Evolutionary conservation across 2,888 invertebrate species (phyloP).

Genomic region (Latrodectus elegans): DNA sequence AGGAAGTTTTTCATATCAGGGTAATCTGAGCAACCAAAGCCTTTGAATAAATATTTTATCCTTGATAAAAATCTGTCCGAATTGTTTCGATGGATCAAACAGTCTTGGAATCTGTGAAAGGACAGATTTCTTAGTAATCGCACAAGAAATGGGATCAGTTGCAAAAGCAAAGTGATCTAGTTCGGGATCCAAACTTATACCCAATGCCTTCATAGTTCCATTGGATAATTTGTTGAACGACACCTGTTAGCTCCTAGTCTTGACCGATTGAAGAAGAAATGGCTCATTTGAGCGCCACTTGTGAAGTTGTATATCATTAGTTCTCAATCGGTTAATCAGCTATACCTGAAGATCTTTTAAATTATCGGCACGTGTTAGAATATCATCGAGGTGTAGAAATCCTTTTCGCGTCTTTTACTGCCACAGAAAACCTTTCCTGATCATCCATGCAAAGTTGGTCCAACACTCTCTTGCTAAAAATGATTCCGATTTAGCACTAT

Average conservation of each 20-base stretch:
- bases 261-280: background rate
- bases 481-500: background rate
- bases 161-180: background rate
- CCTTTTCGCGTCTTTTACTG: background rate
- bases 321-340: background rate
- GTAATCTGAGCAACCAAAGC: slow-evolving; percentile 7
- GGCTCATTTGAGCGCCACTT: slow-evolving; percentile 17
- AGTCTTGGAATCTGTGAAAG: background rate
- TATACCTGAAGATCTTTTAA: background rate
- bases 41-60: slow-evolving; percentile 20
- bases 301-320: slow-evolving; percentile 3
- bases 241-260: background rate
- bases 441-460: background rate
- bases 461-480: slow-evolving; percentile 8
- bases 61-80: slow-evolving; percentile 5
- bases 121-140: background rate
- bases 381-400: slow-evolving; percentile 11
- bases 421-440: background rate
- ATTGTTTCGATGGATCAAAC: slow-evolving; percentile 10
- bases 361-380: background rate
- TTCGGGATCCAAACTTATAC: slow-evolving; percentile 1
- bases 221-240: background rate
- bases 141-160: background rate
- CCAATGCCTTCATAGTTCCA: slow-evolving; percentile 9
- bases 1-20: too few relatives aligned